Conservation (phyloP, 2,797 vertebrate species). For the Poeciliopsis paucimaculata region DNA sequence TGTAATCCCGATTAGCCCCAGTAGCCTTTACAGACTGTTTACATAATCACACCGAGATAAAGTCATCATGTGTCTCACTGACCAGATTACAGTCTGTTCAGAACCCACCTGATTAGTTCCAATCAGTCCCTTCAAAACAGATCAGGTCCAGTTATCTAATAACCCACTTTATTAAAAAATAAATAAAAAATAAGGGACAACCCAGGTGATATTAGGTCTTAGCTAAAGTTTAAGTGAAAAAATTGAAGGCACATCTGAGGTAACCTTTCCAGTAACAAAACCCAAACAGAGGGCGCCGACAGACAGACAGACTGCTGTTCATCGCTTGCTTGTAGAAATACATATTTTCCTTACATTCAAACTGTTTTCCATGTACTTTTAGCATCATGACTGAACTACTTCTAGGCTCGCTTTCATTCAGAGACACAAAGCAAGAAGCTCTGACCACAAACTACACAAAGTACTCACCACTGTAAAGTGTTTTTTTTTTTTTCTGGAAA, state of each 20-base stretch:
- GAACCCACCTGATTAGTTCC: constrained; percentile 64
- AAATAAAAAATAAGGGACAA: not conserved
- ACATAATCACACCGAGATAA: constrained; percentile 76
- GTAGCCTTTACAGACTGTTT: constrained; percentile 73
- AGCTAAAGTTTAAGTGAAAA: not conserved
- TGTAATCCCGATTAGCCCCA: constrained; percentile 79
- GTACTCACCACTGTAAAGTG: not conserved
- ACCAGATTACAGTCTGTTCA: constrained; percentile 69
- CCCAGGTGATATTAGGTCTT: not conserved
- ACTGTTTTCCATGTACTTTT: not conserved
- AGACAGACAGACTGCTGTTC: not conserved
- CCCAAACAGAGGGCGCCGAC: not conserved
- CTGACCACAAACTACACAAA: not conserved
- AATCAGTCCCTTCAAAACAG: constrained; percentile 48
- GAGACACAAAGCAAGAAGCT: not conserved
- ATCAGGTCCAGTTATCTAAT: constrained; percentile 4
- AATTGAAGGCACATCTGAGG: not conserved
- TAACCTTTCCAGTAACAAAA: not conserved
- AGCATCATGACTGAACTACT: not conserved
- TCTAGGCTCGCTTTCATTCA: not conserved
- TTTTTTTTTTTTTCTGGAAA: not conserved
- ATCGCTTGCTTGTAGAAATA: not conserved
- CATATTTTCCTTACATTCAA: not conserved
- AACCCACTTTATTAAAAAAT: not conserved
- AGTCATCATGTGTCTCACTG: constrained; percentile 71